Evolutionary conservation across 2,888 invertebrate genomes (phyloP).

Genomic region (Cartodere bifasciata): DNA sequence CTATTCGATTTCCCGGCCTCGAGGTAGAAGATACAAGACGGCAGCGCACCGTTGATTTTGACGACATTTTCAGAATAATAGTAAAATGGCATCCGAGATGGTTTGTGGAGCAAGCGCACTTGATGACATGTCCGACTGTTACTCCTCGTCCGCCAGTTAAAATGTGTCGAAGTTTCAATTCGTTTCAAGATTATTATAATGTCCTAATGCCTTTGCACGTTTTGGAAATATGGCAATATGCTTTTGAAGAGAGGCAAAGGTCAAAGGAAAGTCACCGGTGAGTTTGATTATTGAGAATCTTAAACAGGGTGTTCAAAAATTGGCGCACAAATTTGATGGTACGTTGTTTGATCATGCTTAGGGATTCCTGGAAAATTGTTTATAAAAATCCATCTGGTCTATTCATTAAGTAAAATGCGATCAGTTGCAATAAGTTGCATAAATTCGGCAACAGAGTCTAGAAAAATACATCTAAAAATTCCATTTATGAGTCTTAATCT

Average conservation of each 20-base stretch:
- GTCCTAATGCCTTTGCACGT: conserved; percentile 44
- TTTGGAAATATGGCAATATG: conserved; percentile 48
- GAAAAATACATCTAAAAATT: too few species aligned
- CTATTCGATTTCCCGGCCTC: too few species aligned
- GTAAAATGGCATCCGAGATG: conserved; percentile 54
- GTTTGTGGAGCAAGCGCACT: conserved; percentile 43
- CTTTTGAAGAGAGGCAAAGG: conserved; percentile 1
- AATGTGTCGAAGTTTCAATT: conserved; percentile 42
- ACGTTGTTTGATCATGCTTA: too few species aligned
- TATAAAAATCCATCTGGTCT: too few species aligned
- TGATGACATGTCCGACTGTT: conserved; percentile 42
- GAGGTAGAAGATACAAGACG: conserved; percentile 4
- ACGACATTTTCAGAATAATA: conserved; percentile 43
- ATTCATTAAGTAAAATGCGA: too few species aligned
- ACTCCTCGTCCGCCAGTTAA: conserved; percentile 37
- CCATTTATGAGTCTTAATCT: too few species aligned
- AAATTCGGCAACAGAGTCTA: too few species aligned
- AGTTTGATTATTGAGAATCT: too few species aligned
- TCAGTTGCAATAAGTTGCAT: too few species aligned
- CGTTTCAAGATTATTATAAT: conserved; percentile 46
- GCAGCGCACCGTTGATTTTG: conserved; percentile 16
- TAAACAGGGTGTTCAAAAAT: too few species aligned
- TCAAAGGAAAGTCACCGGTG: conserved; percentile 15
- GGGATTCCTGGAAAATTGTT: too few species aligned
- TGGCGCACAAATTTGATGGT: too few species aligned